Conservation (phyloP, 1,140 invertebrate genomes). For the Schlechtendalia chinensis region DNA sequence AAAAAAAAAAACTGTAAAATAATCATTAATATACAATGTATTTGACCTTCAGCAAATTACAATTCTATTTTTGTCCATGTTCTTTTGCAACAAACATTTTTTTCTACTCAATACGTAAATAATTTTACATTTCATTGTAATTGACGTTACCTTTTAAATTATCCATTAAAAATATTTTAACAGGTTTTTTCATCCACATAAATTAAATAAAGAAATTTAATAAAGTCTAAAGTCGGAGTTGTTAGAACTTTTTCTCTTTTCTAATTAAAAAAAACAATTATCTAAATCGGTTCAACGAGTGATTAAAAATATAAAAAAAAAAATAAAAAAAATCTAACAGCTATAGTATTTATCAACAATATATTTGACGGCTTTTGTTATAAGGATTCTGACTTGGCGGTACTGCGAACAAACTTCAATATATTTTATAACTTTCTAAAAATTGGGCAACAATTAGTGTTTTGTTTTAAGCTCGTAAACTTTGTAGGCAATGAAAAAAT, state of each 20-base stretch:
- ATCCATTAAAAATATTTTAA: background rate
- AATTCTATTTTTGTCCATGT: background rate
- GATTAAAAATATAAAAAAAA: too few species aligned
- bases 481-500: too few species aligned
- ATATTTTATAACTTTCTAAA: too few species aligned
- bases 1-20: too few species aligned
- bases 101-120: background rate
- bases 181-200: background rate
- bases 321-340: background rate
- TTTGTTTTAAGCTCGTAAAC: too few species aligned
- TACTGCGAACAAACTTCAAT: too few species aligned
- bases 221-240: background rate
- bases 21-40: too few species aligned
- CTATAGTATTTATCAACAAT: background rate
- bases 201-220: background rate
- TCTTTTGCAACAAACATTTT: background rate
- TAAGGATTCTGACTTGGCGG: background rate
- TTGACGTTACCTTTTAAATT: background rate
- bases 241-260: background rate
- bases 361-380: background rate
- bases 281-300: background rate
- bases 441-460: too few species aligned
- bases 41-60: too few species aligned
- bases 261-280: conserved; percentile 3
- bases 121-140: background rate